Percentiles rank a stretch among this genome's conserved stretches.
phyloP scores from a whole-genome alignment of 2,113 vertebrate species.

The Chloroceryle aenea region DNA sequence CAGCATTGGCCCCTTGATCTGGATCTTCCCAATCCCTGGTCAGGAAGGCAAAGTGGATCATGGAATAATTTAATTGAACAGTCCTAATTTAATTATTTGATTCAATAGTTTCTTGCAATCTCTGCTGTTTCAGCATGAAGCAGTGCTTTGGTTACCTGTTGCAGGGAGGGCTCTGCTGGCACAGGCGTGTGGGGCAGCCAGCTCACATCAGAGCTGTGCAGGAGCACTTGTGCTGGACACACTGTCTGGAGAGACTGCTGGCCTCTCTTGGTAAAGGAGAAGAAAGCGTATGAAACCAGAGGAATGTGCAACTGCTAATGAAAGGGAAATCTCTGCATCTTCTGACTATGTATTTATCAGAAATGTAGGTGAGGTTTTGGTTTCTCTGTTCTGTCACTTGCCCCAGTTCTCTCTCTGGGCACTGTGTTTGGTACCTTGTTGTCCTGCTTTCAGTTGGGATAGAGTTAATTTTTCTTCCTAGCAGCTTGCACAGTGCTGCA shows the following conservation, averaged over 20 bases:
- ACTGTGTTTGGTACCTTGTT: neutral
- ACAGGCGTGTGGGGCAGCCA: fast-evolving
- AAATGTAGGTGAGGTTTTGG: neutral
- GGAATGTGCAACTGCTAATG: neutral
- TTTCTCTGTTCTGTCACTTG: neutral
- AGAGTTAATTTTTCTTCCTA: neutral
- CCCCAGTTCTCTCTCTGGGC: neutral
- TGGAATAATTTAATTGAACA: neutral
- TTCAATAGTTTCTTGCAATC: neutral
- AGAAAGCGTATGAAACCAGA: neutral
- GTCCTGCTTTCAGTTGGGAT: neutral
- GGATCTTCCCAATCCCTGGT: neutral
- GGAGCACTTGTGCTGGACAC: fast-evolving
- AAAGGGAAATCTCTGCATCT: neutral
- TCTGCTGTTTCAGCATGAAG: neutral
- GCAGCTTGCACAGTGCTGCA: neutral
- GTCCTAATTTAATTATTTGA: neutral
- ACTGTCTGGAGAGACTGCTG: neutral
- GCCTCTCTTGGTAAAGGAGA: neutral
- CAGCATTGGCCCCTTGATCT: neutral
- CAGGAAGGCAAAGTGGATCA: neutral
- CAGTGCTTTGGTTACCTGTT: neutral
- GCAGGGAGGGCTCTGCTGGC: neutral
- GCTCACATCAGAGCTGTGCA: neutral
- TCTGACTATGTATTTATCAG: neutral